Evolutionary conservation across 2,113 vertebrate genomes (phyloP).

Genomic region (Sinocyclocheilus maitianheensis): DNA sequence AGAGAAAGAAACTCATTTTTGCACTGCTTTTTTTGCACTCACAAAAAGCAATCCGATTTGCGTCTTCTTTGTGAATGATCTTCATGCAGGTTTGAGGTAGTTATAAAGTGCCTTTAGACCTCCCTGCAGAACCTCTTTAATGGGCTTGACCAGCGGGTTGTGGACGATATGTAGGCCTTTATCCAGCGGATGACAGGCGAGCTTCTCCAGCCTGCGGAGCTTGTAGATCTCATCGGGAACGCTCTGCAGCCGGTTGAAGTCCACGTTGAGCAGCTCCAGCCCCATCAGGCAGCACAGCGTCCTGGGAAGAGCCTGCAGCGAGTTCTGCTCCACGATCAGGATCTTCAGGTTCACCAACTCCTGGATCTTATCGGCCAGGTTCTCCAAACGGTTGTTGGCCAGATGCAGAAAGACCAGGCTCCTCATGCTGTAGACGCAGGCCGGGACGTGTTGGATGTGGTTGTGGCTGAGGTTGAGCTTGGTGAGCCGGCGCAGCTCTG

Average conservation of each 20-base stretch:
- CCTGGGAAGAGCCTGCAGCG: conserved; percentile 82
- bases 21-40: no score
- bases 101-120: conserved; percentile 84
- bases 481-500: conserved; percentile 75
- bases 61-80: background rate
- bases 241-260: conserved; percentile 88
- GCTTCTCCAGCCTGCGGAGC: conserved; percentile 76
- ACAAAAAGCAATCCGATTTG: no score
- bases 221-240: conserved; percentile 85
- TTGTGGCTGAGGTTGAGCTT: conserved; percentile 96
- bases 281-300: conserved; percentile 81
- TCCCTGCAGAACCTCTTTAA: conserved; percentile 84
- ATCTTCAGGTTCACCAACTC: conserved; percentile 86
- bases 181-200: conserved; percentile 92
- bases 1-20: no score
- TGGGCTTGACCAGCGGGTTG: conserved; percentile 88
- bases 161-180: conserved; percentile 90
- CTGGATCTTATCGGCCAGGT: conserved; percentile 88
- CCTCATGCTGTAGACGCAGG: conserved; percentile 86
- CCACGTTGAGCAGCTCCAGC: conserved; percentile 88
- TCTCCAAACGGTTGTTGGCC: conserved; percentile 88
- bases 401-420: conserved; percentile 89
- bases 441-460: conserved; percentile 83
- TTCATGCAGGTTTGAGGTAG: conserved; percentile 86
- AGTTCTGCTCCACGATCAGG: conserved; percentile 88